Evolutionary conservation across 2,797 vertebrate genomes (phyloP), one percentile per base, ranked within the genome.

Genomic region (Netta rufina): DNA sequence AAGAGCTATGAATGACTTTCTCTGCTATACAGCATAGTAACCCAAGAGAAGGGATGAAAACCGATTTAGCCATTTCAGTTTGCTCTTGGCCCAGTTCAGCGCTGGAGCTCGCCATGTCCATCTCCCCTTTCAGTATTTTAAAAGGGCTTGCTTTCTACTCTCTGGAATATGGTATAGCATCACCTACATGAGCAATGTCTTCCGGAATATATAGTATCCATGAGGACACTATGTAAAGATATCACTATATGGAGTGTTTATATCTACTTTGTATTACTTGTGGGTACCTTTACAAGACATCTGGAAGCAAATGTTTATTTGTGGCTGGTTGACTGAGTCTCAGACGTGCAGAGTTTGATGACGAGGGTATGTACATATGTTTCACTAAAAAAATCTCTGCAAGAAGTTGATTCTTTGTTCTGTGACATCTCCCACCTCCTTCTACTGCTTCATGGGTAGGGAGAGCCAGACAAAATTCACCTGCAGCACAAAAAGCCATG

Each of bases 91-190:
- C 82, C 84, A 62, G 60, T 53, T 88, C 62, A 90, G 53, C 43
- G 9, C 88, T 92, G 92, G 84, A 87, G 54, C 84, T 87, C 91
- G 95, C 84, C 89, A 85, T 91, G 87, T 54, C 5, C 7, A 74
- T 96, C 43, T 94, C 51, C 76, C 65, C 56, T 87, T 93, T 94
- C 57, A 57, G 77, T 71, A 75, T 93, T 95, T 94, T 77, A 92
- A 90, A 96, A 95, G 90, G 95, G 84, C 96, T 98, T 97, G 95
- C 95, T 97, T 97, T 80, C 82, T 96, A 95, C 87, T 96, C 91
- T 96, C 89, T 97, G 90, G 81, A 96, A 33, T 76, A 93, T 70
- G 69, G 62, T 65, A 90, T 69, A 94, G 64, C 87, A 91, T 93
- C 93, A 91, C 74, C 49, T 86, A 95, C 80, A 82, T 83, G 33